These are phyloP conservation scores for Spinibarbus caldwelli DNA, from an alignment of 2,797 vertebrate genomes.

Conservation along the genomic window DNA sequence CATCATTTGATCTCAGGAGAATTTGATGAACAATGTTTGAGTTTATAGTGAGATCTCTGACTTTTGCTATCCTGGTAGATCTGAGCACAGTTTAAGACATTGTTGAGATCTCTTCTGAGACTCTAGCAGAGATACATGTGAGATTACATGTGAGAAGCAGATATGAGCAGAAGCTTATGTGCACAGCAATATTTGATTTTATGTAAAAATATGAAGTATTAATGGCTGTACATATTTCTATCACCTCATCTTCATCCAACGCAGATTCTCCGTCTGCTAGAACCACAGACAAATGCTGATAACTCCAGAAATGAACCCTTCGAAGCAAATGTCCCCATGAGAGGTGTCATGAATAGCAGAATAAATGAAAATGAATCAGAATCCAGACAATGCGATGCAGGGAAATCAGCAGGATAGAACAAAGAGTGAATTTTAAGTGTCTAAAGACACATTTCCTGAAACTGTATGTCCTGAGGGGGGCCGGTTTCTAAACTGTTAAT, in stretches of 20 bases:
- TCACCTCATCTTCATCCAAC: neutral
- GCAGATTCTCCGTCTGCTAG: neutral
- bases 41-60: neutral
- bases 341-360: conserved; percentile 77
- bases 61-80: neutral
- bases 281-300: neutral
- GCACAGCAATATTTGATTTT: neutral
- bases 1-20: neutral
- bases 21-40: neutral
- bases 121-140: neutral
- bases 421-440: conserved; percentile 96
- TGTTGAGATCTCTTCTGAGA: neutral
- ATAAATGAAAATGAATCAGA: conserved; percentile 82
- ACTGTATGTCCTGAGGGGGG: conserved; percentile 93
- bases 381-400: conserved; percentile 83
- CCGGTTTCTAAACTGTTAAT: conserved; percentile 97
- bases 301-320: conserved; percentile 51
- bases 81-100: neutral
- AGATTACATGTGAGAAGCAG: too few species aligned
- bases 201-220: neutral
- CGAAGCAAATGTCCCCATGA: conserved; percentile 77
- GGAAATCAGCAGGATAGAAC: conserved; percentile 81
- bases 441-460: conserved; percentile 89
- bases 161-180: neutral
- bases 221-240: neutral